Percentiles rank a stretch among this genome's conserved stretches.
These are phyloP conservation scores for Microtus oregoni DNA, from an alignment of 2,113 vertebrate genomes.

Conservation along the genomic window DNA sequence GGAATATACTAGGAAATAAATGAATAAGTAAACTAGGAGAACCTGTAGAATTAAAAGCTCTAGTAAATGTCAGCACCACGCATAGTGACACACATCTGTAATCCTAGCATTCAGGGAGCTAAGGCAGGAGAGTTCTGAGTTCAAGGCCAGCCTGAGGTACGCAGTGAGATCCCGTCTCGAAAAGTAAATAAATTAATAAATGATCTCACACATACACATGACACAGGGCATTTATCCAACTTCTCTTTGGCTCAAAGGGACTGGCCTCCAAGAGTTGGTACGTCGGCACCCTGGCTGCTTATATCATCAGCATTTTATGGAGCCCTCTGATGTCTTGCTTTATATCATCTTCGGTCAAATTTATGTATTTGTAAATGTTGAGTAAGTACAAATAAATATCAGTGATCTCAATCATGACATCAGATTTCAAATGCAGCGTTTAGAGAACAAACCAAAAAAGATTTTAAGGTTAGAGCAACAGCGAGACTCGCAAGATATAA, in stretches of 20 bases:
- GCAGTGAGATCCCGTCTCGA: neutral
- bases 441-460: neutral
- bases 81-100: neutral
- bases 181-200: neutral
- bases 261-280: neutral
- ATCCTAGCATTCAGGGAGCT: neutral
- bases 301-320: slow-evolving; percentile 5
- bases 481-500: slow-evolving; percentile 27
- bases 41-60: neutral
- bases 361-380: slow-evolving; percentile 41
- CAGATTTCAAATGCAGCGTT: slow-evolving; percentile 48
- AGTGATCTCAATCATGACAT: slow-evolving; percentile 49
- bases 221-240: neutral
- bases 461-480: slow-evolving; percentile 27
- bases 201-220: neutral
- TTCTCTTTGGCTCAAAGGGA: slow-evolving; percentile 3
- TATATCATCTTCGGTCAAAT: slow-evolving; percentile 52
- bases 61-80: neutral
- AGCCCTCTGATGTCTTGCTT: slow-evolving; percentile 35
- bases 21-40: neutral
- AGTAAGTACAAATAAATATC: neutral
- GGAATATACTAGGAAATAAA: neutral
- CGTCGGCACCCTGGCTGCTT: neutral
- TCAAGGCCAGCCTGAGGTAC: neutral
- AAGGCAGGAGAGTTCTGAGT: neutral